These are phyloP conservation scores for Drosophila parthenogenetica DNA, from an alignment of 2,888 invertebrate species.

Conservation along the genomic window DNA sequence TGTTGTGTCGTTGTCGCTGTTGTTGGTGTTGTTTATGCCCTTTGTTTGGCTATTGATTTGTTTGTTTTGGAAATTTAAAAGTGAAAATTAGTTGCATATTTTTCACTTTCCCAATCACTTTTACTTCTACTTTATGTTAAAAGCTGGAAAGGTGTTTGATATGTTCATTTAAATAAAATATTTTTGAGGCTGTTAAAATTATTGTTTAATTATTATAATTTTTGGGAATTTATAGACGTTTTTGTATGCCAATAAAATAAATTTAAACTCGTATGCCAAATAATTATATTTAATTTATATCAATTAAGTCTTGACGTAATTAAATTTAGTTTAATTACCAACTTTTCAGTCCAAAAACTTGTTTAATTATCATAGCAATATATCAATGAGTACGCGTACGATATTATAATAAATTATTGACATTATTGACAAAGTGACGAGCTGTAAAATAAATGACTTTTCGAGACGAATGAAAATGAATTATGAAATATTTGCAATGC, in stretches of 20 bases:
- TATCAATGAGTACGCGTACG: slow-evolving; percentile 9
- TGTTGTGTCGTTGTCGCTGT: slow-evolving; percentile 13
- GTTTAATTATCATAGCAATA: background rate
- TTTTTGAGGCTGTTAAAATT: no score
- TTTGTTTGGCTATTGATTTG: slow-evolving; percentile 33
- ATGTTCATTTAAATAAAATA: slow-evolving; percentile 35
- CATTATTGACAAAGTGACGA: slow-evolving; percentile 43
- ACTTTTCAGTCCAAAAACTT: background rate
- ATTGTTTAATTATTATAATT: no score
- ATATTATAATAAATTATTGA: background rate
- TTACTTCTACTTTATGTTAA: slow-evolving; percentile 8
- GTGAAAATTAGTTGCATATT: slow-evolving; percentile 73
- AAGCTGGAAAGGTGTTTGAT: slow-evolving; percentile 27
- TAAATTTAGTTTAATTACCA: background rate
- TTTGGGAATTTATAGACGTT: no score
- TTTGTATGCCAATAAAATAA: no score
- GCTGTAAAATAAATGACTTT: slow-evolving; percentile 66
- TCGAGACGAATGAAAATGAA: slow-evolving; percentile 55
- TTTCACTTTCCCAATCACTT: slow-evolving; percentile 69
- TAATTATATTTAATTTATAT: no score
- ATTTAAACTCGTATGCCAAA: no score
- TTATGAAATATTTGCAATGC: slow-evolving; percentile 74
- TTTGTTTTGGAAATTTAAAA: slow-evolving; percentile 52
- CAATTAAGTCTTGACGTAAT: background rate
- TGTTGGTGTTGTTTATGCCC: slow-evolving; percentile 30